These are phyloP conservation scores for Nemopilema nomurai DNA, from an alignment of 30 jellyfish, hydroid and myxozoan species.

Conservation along the genomic window DNA sequence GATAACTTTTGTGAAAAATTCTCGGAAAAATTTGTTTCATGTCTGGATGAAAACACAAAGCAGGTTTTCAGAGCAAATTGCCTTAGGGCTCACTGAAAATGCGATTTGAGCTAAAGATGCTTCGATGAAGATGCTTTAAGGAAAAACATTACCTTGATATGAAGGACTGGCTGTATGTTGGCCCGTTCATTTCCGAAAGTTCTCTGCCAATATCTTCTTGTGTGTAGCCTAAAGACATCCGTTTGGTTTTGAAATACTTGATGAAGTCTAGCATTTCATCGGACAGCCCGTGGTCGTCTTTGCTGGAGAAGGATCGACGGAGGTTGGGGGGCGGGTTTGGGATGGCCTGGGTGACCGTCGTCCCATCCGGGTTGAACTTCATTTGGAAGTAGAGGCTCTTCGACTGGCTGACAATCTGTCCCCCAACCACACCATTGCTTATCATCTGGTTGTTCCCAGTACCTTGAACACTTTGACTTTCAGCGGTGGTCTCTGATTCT, in stretches of 20 bases:
- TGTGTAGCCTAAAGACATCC: slow-evolving; percentile 92
- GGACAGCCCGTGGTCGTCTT: slow-evolving; percentile 86
- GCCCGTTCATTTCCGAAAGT: slow-evolving; percentile 96
- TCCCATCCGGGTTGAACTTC: slow-evolving; percentile 64
- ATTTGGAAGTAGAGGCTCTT: slow-evolving; percentile 62
- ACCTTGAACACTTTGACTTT: slow-evolving; percentile 11
- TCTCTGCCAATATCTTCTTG: slow-evolving; percentile 98
- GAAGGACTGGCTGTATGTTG: slow-evolving; percentile 96
- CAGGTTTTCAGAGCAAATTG: too few relatives aligned
- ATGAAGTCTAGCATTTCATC: slow-evolving; percentile 90
- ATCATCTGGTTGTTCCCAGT: slow-evolving; percentile 21
- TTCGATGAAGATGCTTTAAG: neutral
- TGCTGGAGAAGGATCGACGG: slow-evolving; percentile 67
- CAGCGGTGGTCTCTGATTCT: slow-evolving; percentile 11
- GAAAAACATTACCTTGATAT: slow-evolving; percentile 76
- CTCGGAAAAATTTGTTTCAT: too few relatives aligned
- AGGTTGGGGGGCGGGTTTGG: slow-evolving; percentile 33
- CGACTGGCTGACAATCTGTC: slow-evolving; percentile 45
- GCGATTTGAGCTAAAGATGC: too few relatives aligned
- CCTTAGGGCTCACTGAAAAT: too few relatives aligned
- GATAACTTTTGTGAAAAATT: too few relatives aligned
- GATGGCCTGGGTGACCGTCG: slow-evolving; percentile 70
- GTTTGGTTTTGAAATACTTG: slow-evolving; percentile 74
- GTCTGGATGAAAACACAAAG: too few relatives aligned
- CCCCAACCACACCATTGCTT: slow-evolving; percentile 46